These are phyloP conservation scores for Scortum barcoo DNA, from an alignment of 2,113 vertebrate genomes.

Conservation along the genomic window DNA sequence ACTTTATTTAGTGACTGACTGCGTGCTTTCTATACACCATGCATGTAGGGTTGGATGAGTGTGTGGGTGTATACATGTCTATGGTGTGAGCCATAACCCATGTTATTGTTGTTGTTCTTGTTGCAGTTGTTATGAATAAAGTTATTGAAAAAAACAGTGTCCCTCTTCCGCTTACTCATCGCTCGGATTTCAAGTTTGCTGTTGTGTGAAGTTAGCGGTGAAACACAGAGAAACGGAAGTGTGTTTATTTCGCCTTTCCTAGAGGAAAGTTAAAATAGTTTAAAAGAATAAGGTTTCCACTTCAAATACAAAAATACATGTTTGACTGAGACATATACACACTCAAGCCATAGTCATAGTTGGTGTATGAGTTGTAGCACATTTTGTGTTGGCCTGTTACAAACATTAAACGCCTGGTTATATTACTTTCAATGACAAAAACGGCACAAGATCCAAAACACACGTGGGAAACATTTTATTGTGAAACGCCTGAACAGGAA, in stretches of 20 bases:
- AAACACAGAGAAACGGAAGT: neutral
- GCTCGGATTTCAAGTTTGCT: slow-evolving; percentile 9
- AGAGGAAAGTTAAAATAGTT: neutral
- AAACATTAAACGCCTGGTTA: neutral
- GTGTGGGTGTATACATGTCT: no score
- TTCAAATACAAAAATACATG: no score
- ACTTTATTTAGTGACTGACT: no score
- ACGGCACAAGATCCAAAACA: no score
- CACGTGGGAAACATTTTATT: neutral
- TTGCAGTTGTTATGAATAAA: slow-evolving; percentile 12
- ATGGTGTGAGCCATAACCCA: no score
- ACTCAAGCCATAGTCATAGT: no score
- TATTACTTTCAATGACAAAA: neutral
- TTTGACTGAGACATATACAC: no score
- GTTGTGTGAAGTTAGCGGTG: neutral
- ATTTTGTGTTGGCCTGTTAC: neutral
- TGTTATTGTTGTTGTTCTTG: neutral
- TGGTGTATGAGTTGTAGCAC: neutral
- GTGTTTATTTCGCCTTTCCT: neutral
- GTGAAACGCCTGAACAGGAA: slow-evolving; percentile 10
- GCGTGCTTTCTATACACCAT: no score
- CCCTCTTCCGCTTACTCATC: slow-evolving; percentile 55
- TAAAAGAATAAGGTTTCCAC: neutral
- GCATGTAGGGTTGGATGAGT: no score
- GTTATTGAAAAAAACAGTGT: slow-evolving; percentile 5